Base-by-base conservation (phyloP, 2,113 vertebrate species). In the Grammomys surdaster region DNA sequence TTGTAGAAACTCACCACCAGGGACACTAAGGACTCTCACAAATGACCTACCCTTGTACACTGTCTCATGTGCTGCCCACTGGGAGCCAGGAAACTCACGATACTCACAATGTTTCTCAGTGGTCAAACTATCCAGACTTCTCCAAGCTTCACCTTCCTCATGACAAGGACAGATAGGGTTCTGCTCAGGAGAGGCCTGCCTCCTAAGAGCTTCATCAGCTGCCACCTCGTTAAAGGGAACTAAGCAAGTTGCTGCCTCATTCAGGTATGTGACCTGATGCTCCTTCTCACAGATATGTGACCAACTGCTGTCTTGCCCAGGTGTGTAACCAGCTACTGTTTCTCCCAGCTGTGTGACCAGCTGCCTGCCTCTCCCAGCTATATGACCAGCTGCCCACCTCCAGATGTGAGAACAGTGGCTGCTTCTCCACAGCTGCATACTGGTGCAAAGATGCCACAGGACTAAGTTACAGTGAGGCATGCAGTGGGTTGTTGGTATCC, bases 361-460 rank as follows among this genome's bases (percentile, higher is more conserved):
- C 40, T 85, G 24, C 2, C 7, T 14, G 2, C 43, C 28, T 46
- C 24, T 65, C 77, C n/a, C n/a, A 16, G 81, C 22, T 63, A 11
- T 28, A 1, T 7, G 13, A 16, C 48, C 82, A 65, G 16, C 60
- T 67, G 60, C 14, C 60, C 9, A 19, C 84, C 9, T 69, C 19
- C 60, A 84, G 33, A 13, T 43, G n/a, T 84, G 24, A 63, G 24
- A 84, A 36, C 9, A 54, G 36, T 81, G 54, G 20, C 54, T 81
- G 1, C 22, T 40, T 40, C 2, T 20, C 48, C 67, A 13, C 0
- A 6, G 85, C 33, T 5, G 3, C 12, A 3, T 0, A 1, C 65
- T 3, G 31, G 75, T 0, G 1, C 40, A 8, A 75, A 4, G 40
- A 33, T 0, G 20, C 3, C 14, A 4, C 0, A 1, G 26, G 12